A percentile compares a stretch with the other conserved stretches of the same genome.
Conservation (phyloP, 2,113 vertebrate species). For the Aix galericulata region DNA sequence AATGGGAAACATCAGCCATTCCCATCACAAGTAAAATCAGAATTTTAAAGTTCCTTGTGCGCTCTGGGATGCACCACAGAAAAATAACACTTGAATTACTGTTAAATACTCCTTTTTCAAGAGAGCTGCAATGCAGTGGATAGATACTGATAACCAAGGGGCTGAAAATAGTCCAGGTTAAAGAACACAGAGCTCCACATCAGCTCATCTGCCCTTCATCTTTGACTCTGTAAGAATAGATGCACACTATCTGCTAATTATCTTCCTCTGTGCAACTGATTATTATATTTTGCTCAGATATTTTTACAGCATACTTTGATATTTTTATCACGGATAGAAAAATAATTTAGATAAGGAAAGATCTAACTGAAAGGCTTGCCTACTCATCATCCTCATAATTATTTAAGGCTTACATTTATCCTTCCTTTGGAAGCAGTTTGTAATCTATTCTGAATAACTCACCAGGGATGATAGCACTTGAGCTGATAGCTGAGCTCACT, state of each 20-base stretch:
- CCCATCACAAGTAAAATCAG: neutral
- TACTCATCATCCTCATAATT: constrained; percentile 55
- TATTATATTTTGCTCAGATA: constrained; percentile 33
- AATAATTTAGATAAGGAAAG: constrained; percentile 64
- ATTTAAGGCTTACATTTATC: constrained; percentile 53
- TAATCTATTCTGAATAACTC: constrained; percentile 38
- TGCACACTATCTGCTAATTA: constrained; percentile 54
- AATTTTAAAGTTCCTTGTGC: neutral
- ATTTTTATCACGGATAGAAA: constrained; percentile 59
- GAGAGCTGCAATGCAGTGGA: constrained; percentile 36
- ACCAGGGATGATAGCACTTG: neutral
- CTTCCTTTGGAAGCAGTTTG: constrained; percentile 44
- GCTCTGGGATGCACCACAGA: neutral
- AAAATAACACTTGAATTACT: neutral
- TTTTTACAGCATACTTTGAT: constrained; percentile 61
- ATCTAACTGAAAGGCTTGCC: constrained; percentile 46
- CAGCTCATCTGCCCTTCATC: constrained; percentile 35
- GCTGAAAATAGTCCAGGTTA: constrained; percentile 54
- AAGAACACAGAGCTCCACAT: constrained; percentile 19
- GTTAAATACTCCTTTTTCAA: neutral
- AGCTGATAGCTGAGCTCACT: constrained; percentile 1
- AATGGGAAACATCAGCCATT: neutral
- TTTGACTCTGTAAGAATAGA: constrained; percentile 13
- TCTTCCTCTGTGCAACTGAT: constrained; percentile 37
- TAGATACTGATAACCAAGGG: neutral